Conservation (phyloP, 2,888 invertebrate genomes). For the Dione vanillae region DNA sequence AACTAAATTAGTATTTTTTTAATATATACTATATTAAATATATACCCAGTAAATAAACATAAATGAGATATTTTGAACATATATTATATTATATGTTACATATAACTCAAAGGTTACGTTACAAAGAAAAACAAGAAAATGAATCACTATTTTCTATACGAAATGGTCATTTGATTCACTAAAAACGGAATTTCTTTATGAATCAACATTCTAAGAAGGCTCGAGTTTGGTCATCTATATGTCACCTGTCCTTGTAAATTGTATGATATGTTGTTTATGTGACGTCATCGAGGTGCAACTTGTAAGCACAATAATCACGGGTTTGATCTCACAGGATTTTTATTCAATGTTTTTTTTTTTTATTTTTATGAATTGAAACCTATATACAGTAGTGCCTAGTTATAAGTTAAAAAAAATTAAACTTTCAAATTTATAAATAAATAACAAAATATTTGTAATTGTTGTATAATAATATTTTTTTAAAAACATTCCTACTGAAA, state of each 20-base stretch:
- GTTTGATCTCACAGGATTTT: background rate
- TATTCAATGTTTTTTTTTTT: no score
- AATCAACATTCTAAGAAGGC: conserved; percentile 8
- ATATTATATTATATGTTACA: background rate
- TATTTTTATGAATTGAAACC: no score
- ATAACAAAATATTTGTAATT: no score
- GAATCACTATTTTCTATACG: background rate
- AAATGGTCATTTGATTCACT: background rate
- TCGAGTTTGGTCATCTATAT: background rate
- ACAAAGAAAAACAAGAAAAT: background rate
- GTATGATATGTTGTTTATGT: background rate
- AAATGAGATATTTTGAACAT: background rate
- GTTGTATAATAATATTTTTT: no score
- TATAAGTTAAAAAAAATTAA: no score
- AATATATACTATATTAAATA: no score
- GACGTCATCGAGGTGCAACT: background rate
- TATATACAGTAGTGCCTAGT: no score
- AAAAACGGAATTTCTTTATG: background rate
- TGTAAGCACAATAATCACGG: background rate
- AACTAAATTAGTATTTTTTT: no score
- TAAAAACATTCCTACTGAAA: no score
- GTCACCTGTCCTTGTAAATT: background rate
- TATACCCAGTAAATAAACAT: no score
- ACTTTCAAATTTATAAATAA: no score
- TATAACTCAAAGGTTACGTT: background rate